phyloP scores from a whole-genome alignment of 1,140 invertebrate genomes.

The Mamestra configurata region DNA sequence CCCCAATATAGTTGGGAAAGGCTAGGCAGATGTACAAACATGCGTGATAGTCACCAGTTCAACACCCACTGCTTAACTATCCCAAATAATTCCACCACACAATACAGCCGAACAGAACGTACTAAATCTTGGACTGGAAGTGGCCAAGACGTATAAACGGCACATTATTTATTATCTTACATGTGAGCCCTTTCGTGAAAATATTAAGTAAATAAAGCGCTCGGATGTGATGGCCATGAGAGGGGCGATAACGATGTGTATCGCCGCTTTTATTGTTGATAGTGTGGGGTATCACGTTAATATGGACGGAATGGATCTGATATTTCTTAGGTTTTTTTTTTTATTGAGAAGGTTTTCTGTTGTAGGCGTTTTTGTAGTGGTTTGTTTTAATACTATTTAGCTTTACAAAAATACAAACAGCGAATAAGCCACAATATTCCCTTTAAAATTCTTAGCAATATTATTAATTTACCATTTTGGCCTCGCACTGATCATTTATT shows the following conservation, averaged over 20 bases:
- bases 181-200: slow-evolving; percentile 69
- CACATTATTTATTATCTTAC: slow-evolving; percentile 74
- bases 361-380: too few species aligned
- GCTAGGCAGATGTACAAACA: too few species aligned
- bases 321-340: not conserved
- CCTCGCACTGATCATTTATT: too few species aligned
- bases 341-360: too few species aligned
- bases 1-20: too few species aligned
- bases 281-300: not conserved
- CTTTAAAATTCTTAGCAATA: too few species aligned
- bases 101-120: not conserved
- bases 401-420: too few species aligned
- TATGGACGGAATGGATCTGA: not conserved
- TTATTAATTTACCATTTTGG: too few species aligned
- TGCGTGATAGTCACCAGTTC: not conserved
- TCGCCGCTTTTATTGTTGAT: slow-evolving; percentile 24
- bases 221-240: slow-evolving; percentile 22
- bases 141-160: slow-evolving; percentile 63
- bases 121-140: slow-evolving; percentile 57
- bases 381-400: too few species aligned
- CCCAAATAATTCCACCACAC: slow-evolving; percentile 15
- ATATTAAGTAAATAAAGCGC: slow-evolving; percentile 62
- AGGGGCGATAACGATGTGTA: slow-evolving; percentile 43
- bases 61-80: not conserved
- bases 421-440: too few species aligned